Evolutionary conservation across 35 echinoderm and acorn worm genomes (phyloP), one percentile per base, ranked within the genome.

Genomic region (Lytechinus pictus): DNA sequence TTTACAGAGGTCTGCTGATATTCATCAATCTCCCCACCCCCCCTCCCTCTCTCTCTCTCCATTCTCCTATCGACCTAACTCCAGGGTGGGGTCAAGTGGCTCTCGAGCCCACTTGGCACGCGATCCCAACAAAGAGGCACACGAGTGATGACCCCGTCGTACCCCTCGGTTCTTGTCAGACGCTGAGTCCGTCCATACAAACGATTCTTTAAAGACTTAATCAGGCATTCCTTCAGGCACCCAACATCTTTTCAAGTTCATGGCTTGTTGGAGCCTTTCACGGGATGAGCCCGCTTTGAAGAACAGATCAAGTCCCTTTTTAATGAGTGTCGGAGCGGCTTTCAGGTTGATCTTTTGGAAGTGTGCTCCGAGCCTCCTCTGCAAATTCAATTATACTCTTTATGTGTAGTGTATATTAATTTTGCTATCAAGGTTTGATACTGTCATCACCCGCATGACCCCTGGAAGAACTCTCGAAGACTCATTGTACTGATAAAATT

Each of bases 51-150:
- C 61, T 13, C 11, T 13, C 5, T 13, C 21, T 6, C 4, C 21
- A 16, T 6, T 79, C 66, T 79, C 66, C 21, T 7, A 24, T 24
- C 21, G 66, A 16, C 66, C 66, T 71, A 2, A 71, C 14, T 79
- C 21, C n/a, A 16, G 66, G 66, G 66, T 79, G 66, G 52, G 88
- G 88, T 90, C 88, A 90, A 90, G 88, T n/a, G 88, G 88, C 16
- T 90, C 29, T 52, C 29, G 52, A 54, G 52, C 52, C 28, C 29
- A 90, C 52, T 90, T 90, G 88, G 88, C 88, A 90, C 88, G 88
- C 88, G 88, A 90, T 90, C 28, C 52, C 11, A 90, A 90, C 88
- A 90, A 90, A 90, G 88, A 90, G 88, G 52, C 29, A 16, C 88
- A 54, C 88, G 52, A 44, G 88, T 52, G 88, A 21, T 79, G 66